A percentile compares a stretch with the other conserved stretches of the same genome.
phyloP scores from a whole-genome alignment of 2,888 invertebrate genomes.

The Cenopis cana region DNA sequence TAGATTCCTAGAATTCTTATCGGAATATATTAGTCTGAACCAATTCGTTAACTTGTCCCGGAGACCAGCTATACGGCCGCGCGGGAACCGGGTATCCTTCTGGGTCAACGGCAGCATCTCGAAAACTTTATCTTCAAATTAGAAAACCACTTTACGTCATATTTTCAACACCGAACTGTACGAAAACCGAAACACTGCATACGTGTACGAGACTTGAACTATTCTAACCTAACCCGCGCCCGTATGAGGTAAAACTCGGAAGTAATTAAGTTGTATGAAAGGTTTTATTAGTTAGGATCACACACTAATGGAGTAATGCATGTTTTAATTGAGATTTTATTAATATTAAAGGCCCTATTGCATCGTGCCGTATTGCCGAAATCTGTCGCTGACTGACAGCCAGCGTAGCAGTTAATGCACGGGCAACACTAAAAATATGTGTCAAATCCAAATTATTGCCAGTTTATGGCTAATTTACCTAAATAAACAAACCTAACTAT shows the following conservation, averaged over 20 bases:
- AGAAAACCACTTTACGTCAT: slow-evolving; percentile 68
- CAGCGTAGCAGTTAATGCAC: slow-evolving; percentile 30
- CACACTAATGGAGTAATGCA: slow-evolving; percentile 50
- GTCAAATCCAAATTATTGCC: slow-evolving; percentile 34
- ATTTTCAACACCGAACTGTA: slow-evolving; percentile 63
- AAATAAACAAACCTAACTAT: no score
- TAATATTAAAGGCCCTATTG: slow-evolving; percentile 49
- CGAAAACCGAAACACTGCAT: slow-evolving; percentile 75
- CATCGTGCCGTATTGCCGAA: slow-evolving; percentile 48
- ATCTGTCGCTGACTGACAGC: slow-evolving; percentile 41
- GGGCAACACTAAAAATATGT: slow-evolving; percentile 28
- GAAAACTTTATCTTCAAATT: slow-evolving; percentile 52
- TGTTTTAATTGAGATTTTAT: slow-evolving; percentile 50
- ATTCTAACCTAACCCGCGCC: slow-evolving; percentile 70
- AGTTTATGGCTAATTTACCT: not conserved
- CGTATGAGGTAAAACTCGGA: slow-evolving; percentile 36
- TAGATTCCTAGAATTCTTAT: slow-evolving; percentile 96
- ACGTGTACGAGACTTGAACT: slow-evolving; percentile 77
- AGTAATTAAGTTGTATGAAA: slow-evolving; percentile 45
- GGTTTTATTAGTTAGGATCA: slow-evolving; percentile 48
- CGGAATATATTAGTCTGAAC: slow-evolving; percentile 95
- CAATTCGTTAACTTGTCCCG: slow-evolving; percentile 91
- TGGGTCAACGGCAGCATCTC: slow-evolving; percentile 91
- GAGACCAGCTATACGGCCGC: slow-evolving; percentile 86
- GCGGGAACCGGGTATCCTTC: slow-evolving; percentile 86